Conservation (phyloP, 2,113 vertebrate species). For the Axis porcinus region DNA sequence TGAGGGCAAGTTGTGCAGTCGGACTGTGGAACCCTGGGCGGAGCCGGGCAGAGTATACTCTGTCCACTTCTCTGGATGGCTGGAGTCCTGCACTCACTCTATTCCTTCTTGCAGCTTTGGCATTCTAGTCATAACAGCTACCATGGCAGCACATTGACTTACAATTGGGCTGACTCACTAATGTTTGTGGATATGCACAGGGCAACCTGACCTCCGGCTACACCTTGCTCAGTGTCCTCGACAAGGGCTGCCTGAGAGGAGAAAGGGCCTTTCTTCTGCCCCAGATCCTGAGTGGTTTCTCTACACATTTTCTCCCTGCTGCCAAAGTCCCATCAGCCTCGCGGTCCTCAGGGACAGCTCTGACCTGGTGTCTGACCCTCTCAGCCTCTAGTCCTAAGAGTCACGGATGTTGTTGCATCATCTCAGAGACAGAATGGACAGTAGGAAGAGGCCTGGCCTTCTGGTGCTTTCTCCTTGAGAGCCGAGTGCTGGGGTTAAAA, state of each 20-base stretch:
- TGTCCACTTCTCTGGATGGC: neutral
- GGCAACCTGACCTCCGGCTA: neutral
- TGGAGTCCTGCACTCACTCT: neutral
- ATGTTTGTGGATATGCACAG: too few relatives aligned
- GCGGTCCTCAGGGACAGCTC: neutral
- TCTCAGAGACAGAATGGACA: neutral
- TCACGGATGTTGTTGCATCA: neutral
- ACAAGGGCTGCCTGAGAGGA: too few relatives aligned
- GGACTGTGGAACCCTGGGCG: neutral
- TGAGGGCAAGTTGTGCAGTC: fast-evolving
- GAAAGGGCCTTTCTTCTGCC: neutral
- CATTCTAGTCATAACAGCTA: neutral
- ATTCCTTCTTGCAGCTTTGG: neutral
- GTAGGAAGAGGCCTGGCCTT: neutral
- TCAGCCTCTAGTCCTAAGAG: neutral
- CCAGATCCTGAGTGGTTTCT: neutral
- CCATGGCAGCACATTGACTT: fast-evolving
- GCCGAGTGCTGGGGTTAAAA: neutral
- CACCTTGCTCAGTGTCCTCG: neutral
- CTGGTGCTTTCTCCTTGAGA: neutral
- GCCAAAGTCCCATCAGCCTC: neutral
- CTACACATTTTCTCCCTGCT: neutral
- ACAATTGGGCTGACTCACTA: neutral
- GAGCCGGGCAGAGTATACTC: neutral
- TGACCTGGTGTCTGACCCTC: neutral